A percentile compares a stretch with the other conserved stretches of the same genome.
Conservation (phyloP, 2,113 vertebrate species). For the Protobothrops mucrosquamatus region DNA sequence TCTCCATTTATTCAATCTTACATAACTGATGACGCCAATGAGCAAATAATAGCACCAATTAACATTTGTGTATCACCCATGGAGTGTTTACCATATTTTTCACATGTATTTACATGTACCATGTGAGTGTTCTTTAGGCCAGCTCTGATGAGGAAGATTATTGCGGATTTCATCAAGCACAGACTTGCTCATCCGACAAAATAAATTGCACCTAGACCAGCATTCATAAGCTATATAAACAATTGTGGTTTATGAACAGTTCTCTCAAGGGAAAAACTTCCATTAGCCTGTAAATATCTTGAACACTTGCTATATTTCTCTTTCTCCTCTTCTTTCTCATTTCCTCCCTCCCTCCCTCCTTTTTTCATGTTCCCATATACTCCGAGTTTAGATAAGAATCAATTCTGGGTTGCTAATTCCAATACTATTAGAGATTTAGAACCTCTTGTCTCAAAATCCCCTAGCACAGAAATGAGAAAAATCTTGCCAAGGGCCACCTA, state of each 20-base stretch:
- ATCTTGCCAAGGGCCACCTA: neutral
- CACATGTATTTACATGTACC: neutral
- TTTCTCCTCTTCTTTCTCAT: neutral
- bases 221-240: neutral
- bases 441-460: neutral
- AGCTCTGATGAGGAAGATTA: neutral
- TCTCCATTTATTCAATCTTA: neutral
- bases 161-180: neutral
- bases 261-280: neutral
- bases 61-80: neutral
- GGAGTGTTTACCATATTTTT: neutral
- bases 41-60: neutral
- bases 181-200: neutral
- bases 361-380: neutral
- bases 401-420: neutral
- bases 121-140: neutral
- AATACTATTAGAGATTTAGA: neutral
- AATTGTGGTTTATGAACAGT: neutral
- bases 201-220: neutral
- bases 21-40: neutral
- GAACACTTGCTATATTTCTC: neutral
- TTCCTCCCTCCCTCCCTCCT: neutral
- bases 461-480: neutral
- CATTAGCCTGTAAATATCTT: neutral
- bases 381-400: neutral